A percentile compares a stretch with the other conserved stretches of the same genome.
Evolutionary conservation across 2,888 invertebrate species (phyloP).

Genomic region (Junonia oenone): DNA sequence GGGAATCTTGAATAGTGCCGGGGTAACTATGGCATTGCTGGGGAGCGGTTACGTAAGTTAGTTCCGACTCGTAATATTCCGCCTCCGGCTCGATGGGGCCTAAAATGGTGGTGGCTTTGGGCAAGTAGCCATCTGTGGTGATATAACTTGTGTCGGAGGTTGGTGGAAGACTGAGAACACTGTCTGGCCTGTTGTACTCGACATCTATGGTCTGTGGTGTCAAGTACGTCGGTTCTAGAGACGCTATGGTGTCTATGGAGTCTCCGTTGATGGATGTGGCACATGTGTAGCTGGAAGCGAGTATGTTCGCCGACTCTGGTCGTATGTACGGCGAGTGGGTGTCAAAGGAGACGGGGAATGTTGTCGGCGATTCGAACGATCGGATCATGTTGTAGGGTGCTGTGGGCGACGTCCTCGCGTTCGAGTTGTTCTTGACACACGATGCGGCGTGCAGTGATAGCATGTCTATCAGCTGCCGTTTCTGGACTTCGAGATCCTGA

Average conservation of each 20-base stretch:
- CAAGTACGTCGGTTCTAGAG: conserved; percentile 61
- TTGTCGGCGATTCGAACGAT: conserved; percentile 64
- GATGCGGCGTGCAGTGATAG: conserved; percentile 85
- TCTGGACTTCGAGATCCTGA: conserved; percentile 88
- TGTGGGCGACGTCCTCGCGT: conserved; percentile 61
- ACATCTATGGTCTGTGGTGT: conserved; percentile 57
- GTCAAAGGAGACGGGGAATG: conserved; percentile 68
- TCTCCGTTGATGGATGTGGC: conserved; percentile 60
- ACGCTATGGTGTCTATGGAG: conserved; percentile 62
- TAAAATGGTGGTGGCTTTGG: conserved; percentile 67
- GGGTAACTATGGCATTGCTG: conserved; percentile 80
- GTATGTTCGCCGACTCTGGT: conserved; percentile 74
- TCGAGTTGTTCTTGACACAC: conserved; percentile 80
- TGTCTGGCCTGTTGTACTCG: conserved; percentile 67
- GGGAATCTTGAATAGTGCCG: conserved; percentile 58
- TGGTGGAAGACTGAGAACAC: conserved; percentile 63
- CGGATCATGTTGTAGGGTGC: conserved; percentile 65
- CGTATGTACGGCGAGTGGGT: conserved; percentile 72
- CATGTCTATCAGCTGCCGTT: conserved; percentile 88
- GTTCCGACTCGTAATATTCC: conserved; percentile 75
- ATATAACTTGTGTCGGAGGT: conserved; percentile 52
- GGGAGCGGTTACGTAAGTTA: conserved; percentile 64
- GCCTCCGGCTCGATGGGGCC: conserved; percentile 76
- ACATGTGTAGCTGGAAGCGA: conserved; percentile 72
- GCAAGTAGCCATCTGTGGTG: conserved; percentile 66